These are phyloP conservation scores for Ceratotherium simum DNA, from an alignment of 2,113 vertebrate species.

Conservation along the genomic window DNA sequence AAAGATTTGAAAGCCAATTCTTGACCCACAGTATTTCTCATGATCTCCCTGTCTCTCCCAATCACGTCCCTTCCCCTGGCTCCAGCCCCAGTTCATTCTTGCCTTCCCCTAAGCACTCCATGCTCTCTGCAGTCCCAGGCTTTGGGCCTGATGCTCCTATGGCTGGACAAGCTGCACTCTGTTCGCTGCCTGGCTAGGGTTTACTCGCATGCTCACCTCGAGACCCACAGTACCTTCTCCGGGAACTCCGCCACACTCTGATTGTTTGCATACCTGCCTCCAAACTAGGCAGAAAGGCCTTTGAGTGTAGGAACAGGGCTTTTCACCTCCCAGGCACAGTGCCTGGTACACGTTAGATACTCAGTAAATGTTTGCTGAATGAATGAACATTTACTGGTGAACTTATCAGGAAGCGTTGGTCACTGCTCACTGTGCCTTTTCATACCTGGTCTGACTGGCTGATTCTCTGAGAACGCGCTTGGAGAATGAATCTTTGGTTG, in stretches of 20 bases:
- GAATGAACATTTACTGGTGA: not conserved
- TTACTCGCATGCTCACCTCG: not conserved
- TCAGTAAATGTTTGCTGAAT: not conserved
- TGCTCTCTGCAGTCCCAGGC: not conserved
- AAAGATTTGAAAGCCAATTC: not conserved
- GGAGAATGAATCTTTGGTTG: not conserved
- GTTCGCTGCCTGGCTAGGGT: not conserved
- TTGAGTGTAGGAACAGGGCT: not conserved
- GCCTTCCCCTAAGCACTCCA: not conserved
- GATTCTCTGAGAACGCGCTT: not conserved
- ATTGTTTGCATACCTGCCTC: not conserved
- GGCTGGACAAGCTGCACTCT: not conserved
- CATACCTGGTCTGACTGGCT: not conserved
- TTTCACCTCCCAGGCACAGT: not conserved
- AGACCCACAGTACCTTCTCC: not conserved
- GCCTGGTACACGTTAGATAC: no score
- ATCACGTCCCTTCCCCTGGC: not conserved
- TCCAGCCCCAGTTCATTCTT: not conserved
- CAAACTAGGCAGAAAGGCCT: not conserved
- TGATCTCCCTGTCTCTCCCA: not conserved
- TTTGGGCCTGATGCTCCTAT: not conserved
- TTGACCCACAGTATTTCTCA: not conserved
- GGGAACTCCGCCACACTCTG: not conserved
- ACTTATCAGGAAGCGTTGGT: not conserved
- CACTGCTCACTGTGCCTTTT: not conserved